phyloP scores from a whole-genome alignment of 1,140 invertebrate species.

The Dendrolimus punctatus region DNA sequence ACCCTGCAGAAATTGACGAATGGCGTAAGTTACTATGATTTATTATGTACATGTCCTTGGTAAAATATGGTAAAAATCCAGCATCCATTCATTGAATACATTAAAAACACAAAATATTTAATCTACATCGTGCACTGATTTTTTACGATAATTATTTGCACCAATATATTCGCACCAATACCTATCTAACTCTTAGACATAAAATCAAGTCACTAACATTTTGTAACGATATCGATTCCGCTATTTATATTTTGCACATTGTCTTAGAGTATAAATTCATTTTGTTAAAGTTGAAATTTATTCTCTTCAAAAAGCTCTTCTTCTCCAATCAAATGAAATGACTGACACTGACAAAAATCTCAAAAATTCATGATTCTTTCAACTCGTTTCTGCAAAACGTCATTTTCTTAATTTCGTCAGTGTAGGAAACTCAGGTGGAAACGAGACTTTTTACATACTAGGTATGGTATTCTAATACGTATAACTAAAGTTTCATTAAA shows the following conservation, averaged over 20 bases:
- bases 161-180: constrained; percentile 21
- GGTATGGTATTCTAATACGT: too few species aligned
- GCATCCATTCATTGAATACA: constrained; percentile 46
- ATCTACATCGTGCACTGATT: constrained; percentile 23
- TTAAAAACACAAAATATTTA: constrained; percentile 10
- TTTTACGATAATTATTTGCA: constrained; percentile 25
- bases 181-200: constrained; percentile 8
- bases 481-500: too few species aligned
- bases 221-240: too few species aligned
- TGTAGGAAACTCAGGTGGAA: too few species aligned
- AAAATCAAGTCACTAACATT: constrained; percentile 5
- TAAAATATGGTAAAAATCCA: constrained; percentile 45
- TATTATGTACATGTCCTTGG: constrained; percentile 68
- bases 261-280: background rate
- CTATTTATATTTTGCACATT: too few species aligned
- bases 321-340: constrained; percentile 2
- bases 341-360: constrained; percentile 25
- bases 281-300: constrained; percentile 1
- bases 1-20: constrained; percentile 56
- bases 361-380: constrained; percentile 21
- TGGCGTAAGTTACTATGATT: constrained; percentile 52
- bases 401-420: too few species aligned
- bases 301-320: constrained; percentile 1
- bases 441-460: too few species aligned
- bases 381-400: constrained; percentile 4